Conservation (phyloP, 2,113 vertebrate genomes). For the Tupaia chinensis region DNA sequence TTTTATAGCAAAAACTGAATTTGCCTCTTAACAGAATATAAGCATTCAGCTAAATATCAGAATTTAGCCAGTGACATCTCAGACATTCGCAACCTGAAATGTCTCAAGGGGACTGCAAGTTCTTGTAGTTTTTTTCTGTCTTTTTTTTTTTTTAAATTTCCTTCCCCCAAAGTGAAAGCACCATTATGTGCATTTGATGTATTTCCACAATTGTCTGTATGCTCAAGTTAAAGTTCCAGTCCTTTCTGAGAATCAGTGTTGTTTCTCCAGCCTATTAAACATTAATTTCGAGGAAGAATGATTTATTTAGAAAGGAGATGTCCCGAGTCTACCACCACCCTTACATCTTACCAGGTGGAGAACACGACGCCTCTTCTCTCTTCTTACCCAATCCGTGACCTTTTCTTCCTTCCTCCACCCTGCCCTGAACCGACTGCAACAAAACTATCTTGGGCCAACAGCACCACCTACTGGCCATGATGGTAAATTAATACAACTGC, state of each 20-base stretch:
- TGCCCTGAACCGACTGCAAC: background rate
- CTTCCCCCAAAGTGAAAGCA: background rate
- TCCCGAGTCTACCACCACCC: background rate
- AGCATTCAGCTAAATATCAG: constrained; percentile 31
- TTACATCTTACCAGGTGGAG: background rate
- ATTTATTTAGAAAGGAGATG: background rate
- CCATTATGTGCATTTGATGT: background rate
- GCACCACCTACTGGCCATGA: constrained; percentile 54
- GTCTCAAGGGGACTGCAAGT: background rate
- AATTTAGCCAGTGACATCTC: background rate
- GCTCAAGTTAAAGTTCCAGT: background rate
- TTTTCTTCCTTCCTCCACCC: background rate
- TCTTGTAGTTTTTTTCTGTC: background rate
- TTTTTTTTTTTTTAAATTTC: background rate
- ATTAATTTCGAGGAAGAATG: constrained; percentile 1
- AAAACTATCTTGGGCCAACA: constrained; percentile 64
- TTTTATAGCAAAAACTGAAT: constrained; percentile 15
- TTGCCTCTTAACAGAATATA: background rate
- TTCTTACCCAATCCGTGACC: background rate
- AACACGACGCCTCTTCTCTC: background rate
- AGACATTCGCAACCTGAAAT: background rate
- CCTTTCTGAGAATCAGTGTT: constrained; percentile 39
- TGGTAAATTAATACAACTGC: background rate
- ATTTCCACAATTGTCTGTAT: background rate
- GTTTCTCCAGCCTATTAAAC: background rate